Evolutionary conservation across 2,113 vertebrate genomes (phyloP).

Genomic region (Leptocoma aspasia): DNA sequence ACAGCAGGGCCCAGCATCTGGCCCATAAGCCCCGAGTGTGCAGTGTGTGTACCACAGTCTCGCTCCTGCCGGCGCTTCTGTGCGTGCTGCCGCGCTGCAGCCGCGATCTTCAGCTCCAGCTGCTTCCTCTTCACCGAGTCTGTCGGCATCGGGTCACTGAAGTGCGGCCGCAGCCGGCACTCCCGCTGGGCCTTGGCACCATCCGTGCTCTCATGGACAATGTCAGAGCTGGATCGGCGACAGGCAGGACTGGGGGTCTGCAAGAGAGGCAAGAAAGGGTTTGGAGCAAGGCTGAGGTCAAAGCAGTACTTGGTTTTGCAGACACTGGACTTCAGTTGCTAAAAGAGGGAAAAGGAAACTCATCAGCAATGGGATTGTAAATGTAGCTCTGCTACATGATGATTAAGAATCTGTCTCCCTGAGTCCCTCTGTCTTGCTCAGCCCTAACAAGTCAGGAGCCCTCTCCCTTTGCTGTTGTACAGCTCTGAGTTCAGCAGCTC

Average conservation of each 20-base stretch:
- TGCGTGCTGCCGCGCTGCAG: constrained; percentile 78
- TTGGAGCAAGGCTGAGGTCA: not conserved
- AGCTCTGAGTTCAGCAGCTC: not conserved
- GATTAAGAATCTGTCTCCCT: not conserved
- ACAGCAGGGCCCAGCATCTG: not conserved
- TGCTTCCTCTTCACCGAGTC: constrained; percentile 88
- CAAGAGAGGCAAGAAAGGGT: not conserved
- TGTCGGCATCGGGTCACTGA: constrained; percentile 86
- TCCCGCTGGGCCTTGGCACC: constrained; percentile 83
- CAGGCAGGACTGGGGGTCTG: constrained; percentile 74
- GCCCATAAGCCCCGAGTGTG: not conserved
- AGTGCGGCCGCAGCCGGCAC: constrained; percentile 84
- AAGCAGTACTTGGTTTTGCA: not conserved
- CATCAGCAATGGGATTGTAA: not conserved
- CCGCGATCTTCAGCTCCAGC: constrained; percentile 89
- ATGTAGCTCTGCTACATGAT: not conserved
- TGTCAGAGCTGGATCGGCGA: constrained; percentile 85
- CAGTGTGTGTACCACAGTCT: constrained; percentile 55
- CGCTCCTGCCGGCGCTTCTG: constrained; percentile 80
- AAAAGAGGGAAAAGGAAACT: not conserved
- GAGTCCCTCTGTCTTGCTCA: not conserved
- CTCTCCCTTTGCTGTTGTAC: not conserved
- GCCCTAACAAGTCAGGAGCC: not conserved
- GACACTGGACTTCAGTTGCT: not conserved
- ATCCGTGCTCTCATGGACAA: constrained; percentile 79